These are phyloP conservation scores for Hypothenemus hampei DNA, from an alignment of 1,140 invertebrate genomes.

Conservation along the genomic window DNA sequence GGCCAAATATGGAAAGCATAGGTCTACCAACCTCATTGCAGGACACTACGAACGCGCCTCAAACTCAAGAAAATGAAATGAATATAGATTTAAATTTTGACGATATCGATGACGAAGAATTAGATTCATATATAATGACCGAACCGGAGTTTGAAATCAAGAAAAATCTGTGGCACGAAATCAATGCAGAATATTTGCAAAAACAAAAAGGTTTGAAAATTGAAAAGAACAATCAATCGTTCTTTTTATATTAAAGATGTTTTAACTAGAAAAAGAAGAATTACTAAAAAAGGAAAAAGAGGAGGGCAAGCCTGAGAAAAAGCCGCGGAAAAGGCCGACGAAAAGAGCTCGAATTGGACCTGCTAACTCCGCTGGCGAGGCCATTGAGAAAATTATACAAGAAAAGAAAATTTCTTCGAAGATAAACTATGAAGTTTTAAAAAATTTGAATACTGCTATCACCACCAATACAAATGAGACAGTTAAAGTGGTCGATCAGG, in stretches of 20 bases:
- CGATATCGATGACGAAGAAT: conserved; percentile 82
- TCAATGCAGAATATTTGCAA: conserved; percentile 79
- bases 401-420: conserved; percentile 94
- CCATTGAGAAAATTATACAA: conserved; percentile 90
- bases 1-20: conserved; percentile 44
- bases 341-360: conserved; percentile 54
- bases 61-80: conserved; percentile 34
- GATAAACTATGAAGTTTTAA: conserved; percentile 96
- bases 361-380: conserved; percentile 83
- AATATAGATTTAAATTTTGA: conserved; percentile 61
- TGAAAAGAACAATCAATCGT: not conserved
- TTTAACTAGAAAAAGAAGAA: conserved; percentile 69
- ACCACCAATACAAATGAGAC: conserved; percentile 8
- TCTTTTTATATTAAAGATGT: not conserved
- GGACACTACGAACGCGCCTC: conserved; percentile 40
- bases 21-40: conserved; percentile 40
- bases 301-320: conserved; percentile 75
- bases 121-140: conserved; percentile 82
- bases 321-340: conserved; percentile 55
- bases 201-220: conserved; percentile 73
- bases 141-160: conserved; percentile 75
- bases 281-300: conserved; percentile 65
- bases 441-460: conserved; percentile 59
- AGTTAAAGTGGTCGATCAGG: too few species aligned
- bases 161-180: conserved; percentile 74